Percentiles rank a stretch among this genome's conserved stretches.
Evolutionary conservation across 2,113 vertebrate species (phyloP).

Genomic region (Clinocottus analis): DNA sequence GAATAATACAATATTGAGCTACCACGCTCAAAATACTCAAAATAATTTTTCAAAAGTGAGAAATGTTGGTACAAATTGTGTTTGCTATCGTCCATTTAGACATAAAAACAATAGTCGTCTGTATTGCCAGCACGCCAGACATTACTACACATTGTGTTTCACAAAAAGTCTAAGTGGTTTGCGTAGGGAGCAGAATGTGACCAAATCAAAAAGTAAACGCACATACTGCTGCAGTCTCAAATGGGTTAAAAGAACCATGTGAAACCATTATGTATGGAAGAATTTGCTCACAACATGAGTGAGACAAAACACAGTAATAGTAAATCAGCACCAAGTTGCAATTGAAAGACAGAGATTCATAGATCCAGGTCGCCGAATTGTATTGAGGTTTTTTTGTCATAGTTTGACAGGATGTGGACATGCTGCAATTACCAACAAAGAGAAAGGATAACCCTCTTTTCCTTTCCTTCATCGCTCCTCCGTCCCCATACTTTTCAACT

Average conservation of each 20-base stretch:
- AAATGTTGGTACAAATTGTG: background rate
- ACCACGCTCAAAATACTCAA: background rate
- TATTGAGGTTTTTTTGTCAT: slow-evolving; percentile 7
- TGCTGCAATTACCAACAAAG: slow-evolving; percentile 31
- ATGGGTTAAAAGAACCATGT: background rate
- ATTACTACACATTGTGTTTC: background rate
- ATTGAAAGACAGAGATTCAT: background rate
- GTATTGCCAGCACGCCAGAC: background rate
- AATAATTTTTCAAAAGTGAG: background rate
- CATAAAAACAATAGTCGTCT: background rate
- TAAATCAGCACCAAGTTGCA: background rate
- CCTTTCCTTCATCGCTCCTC: slow-evolving; percentile 18
- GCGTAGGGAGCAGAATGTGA: background rate
- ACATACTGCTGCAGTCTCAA: background rate
- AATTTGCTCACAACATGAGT: background rate
- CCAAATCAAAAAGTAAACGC: background rate
- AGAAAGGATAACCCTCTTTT: slow-evolving; percentile 27
- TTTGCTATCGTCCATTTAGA: background rate
- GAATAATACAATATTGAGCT: background rate
- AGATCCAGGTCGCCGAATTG: background rate
- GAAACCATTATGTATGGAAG: background rate
- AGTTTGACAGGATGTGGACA: slow-evolving; percentile 37
- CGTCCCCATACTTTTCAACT: slow-evolving; percentile 26
- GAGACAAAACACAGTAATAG: background rate
- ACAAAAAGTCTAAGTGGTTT: background rate